Conservation (phyloP, 2,888 invertebrate species). For the Leucania comma region DNA sequence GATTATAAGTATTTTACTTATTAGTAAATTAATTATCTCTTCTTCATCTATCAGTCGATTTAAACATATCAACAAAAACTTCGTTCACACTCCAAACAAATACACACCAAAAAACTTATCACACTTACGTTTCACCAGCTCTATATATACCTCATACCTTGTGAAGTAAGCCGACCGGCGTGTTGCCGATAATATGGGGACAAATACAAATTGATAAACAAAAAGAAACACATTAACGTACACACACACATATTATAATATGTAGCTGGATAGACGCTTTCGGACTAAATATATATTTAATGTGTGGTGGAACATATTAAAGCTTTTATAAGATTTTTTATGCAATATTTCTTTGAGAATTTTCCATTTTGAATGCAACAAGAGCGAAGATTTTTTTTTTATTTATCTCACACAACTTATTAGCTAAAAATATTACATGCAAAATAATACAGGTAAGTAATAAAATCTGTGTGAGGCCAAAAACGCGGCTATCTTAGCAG, state of each 20-base stretch:
- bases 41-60: too few relatives aligned
- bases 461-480: too few relatives aligned
- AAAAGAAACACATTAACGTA: slow-evolving; percentile 86
- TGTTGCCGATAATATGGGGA: slow-evolving; percentile 88
- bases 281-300: slow-evolving; percentile 63
- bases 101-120: slow-evolving; percentile 22
- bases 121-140: slow-evolving; percentile 66
- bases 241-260: slow-evolving; percentile 76
- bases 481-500: too few relatives aligned
- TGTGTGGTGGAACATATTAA: slow-evolving; percentile 40
- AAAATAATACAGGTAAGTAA: too few relatives aligned
- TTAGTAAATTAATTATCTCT: too few relatives aligned
- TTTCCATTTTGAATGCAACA: neutral
- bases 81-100: too few relatives aligned
- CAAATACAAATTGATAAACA: slow-evolving; percentile 91
- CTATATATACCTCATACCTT: slow-evolving; percentile 76
- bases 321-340: slow-evolving; percentile 44
- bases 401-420: too few relatives aligned
- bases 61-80: neutral
- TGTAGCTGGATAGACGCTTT: slow-evolving; percentile 60
- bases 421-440: too few relatives aligned
- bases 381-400: too few relatives aligned
- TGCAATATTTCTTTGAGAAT: slow-evolving; percentile 39
- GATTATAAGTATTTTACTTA: too few relatives aligned
- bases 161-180: slow-evolving; percentile 87